Conservation (phyloP, 2,888 invertebrate species). For the Serrognathus titanus region DNA sequence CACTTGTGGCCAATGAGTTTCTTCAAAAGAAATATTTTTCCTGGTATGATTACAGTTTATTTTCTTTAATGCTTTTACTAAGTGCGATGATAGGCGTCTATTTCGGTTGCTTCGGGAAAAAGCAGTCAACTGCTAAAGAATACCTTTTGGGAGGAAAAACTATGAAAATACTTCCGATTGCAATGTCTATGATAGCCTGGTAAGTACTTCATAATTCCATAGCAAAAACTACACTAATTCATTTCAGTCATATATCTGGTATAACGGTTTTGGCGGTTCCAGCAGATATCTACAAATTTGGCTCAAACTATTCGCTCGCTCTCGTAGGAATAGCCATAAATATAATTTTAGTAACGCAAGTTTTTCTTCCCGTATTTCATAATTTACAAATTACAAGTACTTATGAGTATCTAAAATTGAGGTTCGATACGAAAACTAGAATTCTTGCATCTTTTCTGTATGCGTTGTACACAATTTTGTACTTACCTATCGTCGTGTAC, state of each 20-base stretch:
- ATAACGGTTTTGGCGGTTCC: slow-evolving; percentile 71
- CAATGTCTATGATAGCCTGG: slow-evolving; percentile 62
- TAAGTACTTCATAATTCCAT: no score
- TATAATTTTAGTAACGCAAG: slow-evolving; percentile 38
- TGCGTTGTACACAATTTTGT: slow-evolving; percentile 55
- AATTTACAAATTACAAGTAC: slow-evolving; percentile 66
- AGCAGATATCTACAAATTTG: slow-evolving; percentile 69
- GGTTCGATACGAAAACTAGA: slow-evolving; percentile 60
- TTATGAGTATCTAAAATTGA: slow-evolving; percentile 63
- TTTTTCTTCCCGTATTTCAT: slow-evolving; percentile 66
- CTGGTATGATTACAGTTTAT: slow-evolving; percentile 31
- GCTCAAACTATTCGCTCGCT: slow-evolving; percentile 59
- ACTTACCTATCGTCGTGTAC: slow-evolving; percentile 65
- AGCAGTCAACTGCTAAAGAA: slow-evolving; percentile 59
- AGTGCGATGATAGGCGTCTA: slow-evolving; percentile 33
- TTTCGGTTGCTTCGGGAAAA: slow-evolving; percentile 52
- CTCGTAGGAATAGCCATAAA: slow-evolving; percentile 45
- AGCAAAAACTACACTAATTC: no score
- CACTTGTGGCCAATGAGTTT: no score
- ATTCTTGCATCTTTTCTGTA: slow-evolving; percentile 60
- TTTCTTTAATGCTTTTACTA: slow-evolving; percentile 22
- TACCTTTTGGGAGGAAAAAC: slow-evolving; percentile 68
- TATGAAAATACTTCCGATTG: slow-evolving; percentile 67
- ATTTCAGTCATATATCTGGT: slow-evolving; percentile 66
- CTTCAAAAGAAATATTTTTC: slow-evolving; percentile 21